Conservation (phyloP, 2,797 vertebrate genomes). For the Labeo calbasu region DNA sequence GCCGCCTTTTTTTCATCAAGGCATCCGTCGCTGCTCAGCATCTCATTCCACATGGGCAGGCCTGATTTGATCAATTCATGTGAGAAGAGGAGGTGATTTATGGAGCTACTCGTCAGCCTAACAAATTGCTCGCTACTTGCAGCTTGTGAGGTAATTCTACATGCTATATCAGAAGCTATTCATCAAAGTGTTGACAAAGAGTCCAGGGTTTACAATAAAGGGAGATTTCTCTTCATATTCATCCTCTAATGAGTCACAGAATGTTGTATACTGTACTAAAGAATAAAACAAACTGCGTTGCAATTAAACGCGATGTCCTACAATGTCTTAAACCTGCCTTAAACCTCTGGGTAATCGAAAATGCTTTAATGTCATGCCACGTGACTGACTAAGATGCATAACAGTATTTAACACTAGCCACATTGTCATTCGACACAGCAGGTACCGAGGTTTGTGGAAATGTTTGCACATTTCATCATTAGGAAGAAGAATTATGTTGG, state of each 20-base stretch:
- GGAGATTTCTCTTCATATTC: constrained; percentile 43
- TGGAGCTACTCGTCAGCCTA: constrained; percentile 42
- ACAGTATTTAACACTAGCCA: constrained; percentile 16
- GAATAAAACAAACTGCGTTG: constrained; percentile 23
- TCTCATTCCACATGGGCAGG: constrained; percentile 50
- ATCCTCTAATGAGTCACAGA: constrained; percentile 27
- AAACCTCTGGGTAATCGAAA: constrained; percentile 20
- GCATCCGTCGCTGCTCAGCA: constrained; percentile 18
- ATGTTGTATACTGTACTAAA: constrained; percentile 13
- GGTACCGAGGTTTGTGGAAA: constrained; percentile 70
- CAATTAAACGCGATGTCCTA: constrained; percentile 33
- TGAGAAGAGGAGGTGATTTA: constrained; percentile 57
- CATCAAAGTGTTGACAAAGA: constrained; percentile 51
- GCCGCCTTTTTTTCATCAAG: constrained; percentile 13
- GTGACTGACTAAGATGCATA: constrained; percentile 28
- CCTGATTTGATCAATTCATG: constrained; percentile 46
- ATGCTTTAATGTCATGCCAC: constrained; percentile 8
- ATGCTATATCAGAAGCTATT: constrained; percentile 49
- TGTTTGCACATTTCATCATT: constrained; percentile 72
- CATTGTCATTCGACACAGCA: constrained; percentile 22
- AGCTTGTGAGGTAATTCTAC: constrained; percentile 44
- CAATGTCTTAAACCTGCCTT: background rate
- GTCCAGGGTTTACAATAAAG: constrained; percentile 27
- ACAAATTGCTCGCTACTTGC: constrained; percentile 41
- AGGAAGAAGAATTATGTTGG: constrained; percentile 77